phyloP scores from a whole-genome alignment of 2,888 invertebrate species.

The Scaptomyza polygonia region DNA sequence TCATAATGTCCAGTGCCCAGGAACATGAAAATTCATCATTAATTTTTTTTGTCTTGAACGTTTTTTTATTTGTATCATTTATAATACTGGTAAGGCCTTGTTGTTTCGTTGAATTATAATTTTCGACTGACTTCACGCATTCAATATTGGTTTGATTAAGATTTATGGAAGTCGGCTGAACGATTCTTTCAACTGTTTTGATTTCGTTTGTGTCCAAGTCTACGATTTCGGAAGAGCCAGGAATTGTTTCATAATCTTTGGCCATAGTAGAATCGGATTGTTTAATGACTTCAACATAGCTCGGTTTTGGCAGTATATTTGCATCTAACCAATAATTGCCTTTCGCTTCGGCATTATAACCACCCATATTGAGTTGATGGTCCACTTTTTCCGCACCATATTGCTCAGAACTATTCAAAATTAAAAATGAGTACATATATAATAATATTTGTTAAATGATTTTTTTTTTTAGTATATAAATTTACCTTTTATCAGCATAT shows the following conservation, averaged over 20 bases:
- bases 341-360: constrained; percentile 51
- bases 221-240: constrained; percentile 82
- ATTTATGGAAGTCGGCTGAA: constrained; percentile 54
- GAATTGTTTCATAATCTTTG: constrained; percentile 70
- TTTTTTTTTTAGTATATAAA: neutral
- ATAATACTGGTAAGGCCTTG: constrained; percentile 44
- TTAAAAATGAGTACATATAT: neutral
- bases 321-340: constrained; percentile 76
- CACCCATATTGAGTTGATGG: constrained; percentile 50
- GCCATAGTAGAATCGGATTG: constrained; percentile 53
- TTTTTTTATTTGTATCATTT: constrained; percentile 83
- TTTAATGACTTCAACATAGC: constrained; percentile 79
- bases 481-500: constrained; percentile 58
- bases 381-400: constrained; percentile 59
- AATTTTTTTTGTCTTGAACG: constrained; percentile 85
- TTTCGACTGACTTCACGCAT: constrained; percentile 35
- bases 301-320: constrained; percentile 70
- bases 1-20: constrained; percentile 93
- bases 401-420: constrained; percentile 24
- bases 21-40: constrained; percentile 94
- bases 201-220: constrained; percentile 84
- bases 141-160: constrained; percentile 35
- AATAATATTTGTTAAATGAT: neutral
- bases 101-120: constrained; percentile 37
- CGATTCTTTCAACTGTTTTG: constrained; percentile 82